Base-by-base conservation (phyloP, 2,797 vertebrate genomes). In the Potorous gilbertii region DNA sequence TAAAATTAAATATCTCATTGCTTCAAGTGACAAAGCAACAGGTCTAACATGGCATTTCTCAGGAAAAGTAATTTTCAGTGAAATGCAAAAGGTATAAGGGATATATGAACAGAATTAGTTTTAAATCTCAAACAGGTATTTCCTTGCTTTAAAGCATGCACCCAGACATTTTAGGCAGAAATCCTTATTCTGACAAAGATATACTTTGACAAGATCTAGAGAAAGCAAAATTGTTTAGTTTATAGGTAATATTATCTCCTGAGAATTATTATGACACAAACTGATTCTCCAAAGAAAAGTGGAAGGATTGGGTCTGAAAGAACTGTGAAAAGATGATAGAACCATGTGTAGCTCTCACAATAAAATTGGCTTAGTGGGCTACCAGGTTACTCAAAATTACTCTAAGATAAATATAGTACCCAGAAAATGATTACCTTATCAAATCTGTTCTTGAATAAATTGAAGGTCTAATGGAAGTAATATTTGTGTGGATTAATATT, bases 21-120 rank as follows among this genome's bases (percentile, higher is more conserved):
- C 8, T 96, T 97, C 92, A 90, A 93, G n/a, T 55, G 96, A 96
- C 40, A 93, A 93, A 92, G 59, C 56, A 95, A 5, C 18, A 95
- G 57, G 52, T 90, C 95, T 94, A 89, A 81, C 97, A 94, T 34
- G 4, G 5, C 59, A 95, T 93, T 96, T 96, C 5, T 94, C 59
- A 94, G 50, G 92, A 54, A 95, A 96, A 96, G 16, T 93, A 95
- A 98, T 96, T 95, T 97, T 62, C 52, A 96, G 62, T 62, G 74
- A 96, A 97, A 96, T 1, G 0, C 62, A 95, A 90, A 57, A 40
- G 0, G 66, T 81, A 81, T 46, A 18, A 81, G n/a, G 16, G 8
- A 81, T 91, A 12, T 29, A 96, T 46, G 16, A 96, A 96, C 31
- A 14, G 27, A 96, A 95, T 93, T 91, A 40, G n/a, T 93, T 97